Evolutionary conservation across 2,113 vertebrate genomes (phyloP).

Genomic region (Calypte anna): DNA sequence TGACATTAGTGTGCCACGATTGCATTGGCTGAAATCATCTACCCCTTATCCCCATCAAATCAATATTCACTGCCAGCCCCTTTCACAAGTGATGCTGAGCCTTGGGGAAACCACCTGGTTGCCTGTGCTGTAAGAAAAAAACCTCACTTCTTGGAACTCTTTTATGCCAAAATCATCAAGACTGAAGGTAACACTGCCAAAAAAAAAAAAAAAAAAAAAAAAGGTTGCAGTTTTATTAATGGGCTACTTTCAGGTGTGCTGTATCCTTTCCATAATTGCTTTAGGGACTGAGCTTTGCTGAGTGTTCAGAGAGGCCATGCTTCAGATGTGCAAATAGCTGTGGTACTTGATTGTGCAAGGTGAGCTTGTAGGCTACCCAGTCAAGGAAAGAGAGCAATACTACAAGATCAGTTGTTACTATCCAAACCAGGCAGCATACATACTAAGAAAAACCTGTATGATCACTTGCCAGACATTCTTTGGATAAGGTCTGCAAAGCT

Average conservation of each 20-base stretch:
- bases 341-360: background rate
- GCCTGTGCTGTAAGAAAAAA: background rate
- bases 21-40: conserved; percentile 7
- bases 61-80: background rate
- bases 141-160: background rate
- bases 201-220: background rate
- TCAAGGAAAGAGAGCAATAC: background rate
- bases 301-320: background rate
- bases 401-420: background rate
- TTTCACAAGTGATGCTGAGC: conserved; percentile 19
- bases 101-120: conserved; percentile 27
- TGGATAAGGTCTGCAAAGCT: accelerated
- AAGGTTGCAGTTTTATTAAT: background rate
- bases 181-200: background rate
- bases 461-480: background rate
- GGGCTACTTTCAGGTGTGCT: background rate
- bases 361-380: background rate
- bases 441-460: background rate
- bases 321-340: background rate
- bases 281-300: background rate
- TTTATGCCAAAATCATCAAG: background rate
- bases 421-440: background rate
- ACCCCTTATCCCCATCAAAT: background rate
- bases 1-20: background rate
- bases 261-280: background rate